Percentiles rank a stretch among this genome's conserved stretches.
phyloP scores from a whole-genome alignment of 2,113 vertebrate genomes.

The Dolichotis patagonum region DNA sequence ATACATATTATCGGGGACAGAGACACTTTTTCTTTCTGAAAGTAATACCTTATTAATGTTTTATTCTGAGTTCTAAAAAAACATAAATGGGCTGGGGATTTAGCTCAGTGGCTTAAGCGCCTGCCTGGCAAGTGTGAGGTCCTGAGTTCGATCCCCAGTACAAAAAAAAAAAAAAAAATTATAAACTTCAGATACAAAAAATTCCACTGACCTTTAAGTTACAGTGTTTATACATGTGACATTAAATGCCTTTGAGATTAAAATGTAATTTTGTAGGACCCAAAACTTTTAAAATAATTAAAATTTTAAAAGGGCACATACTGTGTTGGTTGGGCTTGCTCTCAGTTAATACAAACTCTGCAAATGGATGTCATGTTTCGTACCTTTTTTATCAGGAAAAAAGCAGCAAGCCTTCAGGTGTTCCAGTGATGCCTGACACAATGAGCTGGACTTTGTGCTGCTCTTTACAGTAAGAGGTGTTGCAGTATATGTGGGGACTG shows the following conservation, averaged over 20 bases:
- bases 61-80: constrained; percentile 82
- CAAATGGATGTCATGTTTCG: constrained; percentile 88
- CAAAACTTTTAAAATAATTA: constrained; percentile 79
- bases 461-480: constrained; percentile 88
- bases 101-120: too few relatives aligned
- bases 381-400: constrained; percentile 91
- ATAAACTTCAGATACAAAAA: constrained; percentile 73
- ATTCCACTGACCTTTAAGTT: constrained; percentile 72
- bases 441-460: constrained; percentile 88
- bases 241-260: constrained; percentile 77
- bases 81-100: too few relatives aligned
- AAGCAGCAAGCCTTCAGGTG: constrained; percentile 92
- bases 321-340: constrained; percentile 84
- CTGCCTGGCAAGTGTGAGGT: too few relatives aligned
- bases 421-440: constrained; percentile 90
- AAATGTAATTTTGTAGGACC: constrained; percentile 70
- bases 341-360: constrained; percentile 85
- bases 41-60: constrained; percentile 74
- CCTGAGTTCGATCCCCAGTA: too few relatives aligned
- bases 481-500: constrained; percentile 85
- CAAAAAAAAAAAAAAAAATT: too few relatives aligned
- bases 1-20: constrained; percentile 57
- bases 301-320: constrained; percentile 74
- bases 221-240: constrained; percentile 69
- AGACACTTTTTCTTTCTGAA: constrained; percentile 64